Evolutionary conservation across 2,888 invertebrate genomes (phyloP).

Genomic region (Coenonympha glycerion): DNA sequence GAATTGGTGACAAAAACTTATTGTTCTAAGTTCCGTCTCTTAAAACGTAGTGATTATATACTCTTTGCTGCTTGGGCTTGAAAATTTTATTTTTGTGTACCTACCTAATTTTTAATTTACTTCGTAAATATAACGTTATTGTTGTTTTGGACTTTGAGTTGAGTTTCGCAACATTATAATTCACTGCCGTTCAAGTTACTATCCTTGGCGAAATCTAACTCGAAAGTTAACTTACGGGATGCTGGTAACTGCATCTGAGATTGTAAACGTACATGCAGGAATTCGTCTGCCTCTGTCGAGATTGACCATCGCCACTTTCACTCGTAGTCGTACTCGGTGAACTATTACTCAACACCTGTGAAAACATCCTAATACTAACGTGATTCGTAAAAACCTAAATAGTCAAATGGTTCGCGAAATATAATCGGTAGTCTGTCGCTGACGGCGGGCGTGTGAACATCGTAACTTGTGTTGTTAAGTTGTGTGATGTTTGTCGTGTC

Average conservation of each 20-base stretch:
- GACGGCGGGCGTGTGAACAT: constrained; percentile 42
- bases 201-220: neutral
- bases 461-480: constrained; percentile 29
- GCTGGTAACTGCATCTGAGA: constrained; percentile 48
- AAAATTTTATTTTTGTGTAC: no score
- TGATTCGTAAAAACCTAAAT: no score
- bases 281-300: constrained; percentile 26
- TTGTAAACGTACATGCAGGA: constrained; percentile 46
- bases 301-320: constrained; percentile 63
- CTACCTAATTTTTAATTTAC: no score
- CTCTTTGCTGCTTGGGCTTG: no score
- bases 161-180: neutral
- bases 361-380: constrained; percentile 39
- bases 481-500: constrained; percentile 51
- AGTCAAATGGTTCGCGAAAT: constrained; percentile 39
- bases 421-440: constrained; percentile 48
- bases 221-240: constrained; percentile 38
- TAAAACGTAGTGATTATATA: no score
- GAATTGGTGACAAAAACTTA: no score
- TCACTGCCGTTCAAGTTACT: neutral
- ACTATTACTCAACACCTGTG: constrained; percentile 61
- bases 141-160: neutral
- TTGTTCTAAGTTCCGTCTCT: no score
- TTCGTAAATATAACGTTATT: no score
- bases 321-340: constrained; percentile 46